These are phyloP conservation scores for Clarias laeviceps DNA, from an alignment of 2,797 vertebrate species.

Conservation along the genomic window DNA sequence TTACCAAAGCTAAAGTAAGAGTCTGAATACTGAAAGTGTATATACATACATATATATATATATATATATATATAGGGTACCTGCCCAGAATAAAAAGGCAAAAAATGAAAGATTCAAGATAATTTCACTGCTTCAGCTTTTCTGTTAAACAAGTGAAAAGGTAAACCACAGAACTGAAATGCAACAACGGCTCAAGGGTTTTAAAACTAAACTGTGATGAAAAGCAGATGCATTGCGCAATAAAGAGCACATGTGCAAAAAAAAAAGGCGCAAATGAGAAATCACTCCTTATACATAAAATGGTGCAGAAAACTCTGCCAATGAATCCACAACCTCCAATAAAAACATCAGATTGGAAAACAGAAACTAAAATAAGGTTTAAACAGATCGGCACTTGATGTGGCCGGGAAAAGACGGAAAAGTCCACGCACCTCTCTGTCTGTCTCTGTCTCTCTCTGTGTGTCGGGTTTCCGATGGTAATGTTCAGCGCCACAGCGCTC, in stretches of 20 bases:
- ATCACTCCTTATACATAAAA: neutral
- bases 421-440: conserved; percentile 26
- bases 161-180: neutral
- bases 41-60: neutral
- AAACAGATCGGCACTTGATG: neutral
- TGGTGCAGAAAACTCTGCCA: neutral
- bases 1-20: neutral
- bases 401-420: neutral
- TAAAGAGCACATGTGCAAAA: conserved; percentile 26
- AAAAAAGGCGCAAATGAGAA: neutral
- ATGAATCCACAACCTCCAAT: neutral
- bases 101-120: no score
- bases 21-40: neutral
- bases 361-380: neutral
- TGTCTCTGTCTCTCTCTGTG: no score
- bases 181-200: neutral
- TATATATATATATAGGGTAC: neutral
- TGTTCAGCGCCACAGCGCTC: no score
- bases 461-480: no score
- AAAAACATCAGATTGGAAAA: neutral
- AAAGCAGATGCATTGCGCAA: conserved; percentile 35
- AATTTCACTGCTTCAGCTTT: neutral
- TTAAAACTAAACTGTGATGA: neutral
- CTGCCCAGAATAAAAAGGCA: neutral
- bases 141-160: neutral